Percentiles rank a stretch among this genome's conserved stretches.
phyloP scores from a whole-genome alignment of 23 tunicate genomes.

The Clavelina lepadiformis region DNA sequence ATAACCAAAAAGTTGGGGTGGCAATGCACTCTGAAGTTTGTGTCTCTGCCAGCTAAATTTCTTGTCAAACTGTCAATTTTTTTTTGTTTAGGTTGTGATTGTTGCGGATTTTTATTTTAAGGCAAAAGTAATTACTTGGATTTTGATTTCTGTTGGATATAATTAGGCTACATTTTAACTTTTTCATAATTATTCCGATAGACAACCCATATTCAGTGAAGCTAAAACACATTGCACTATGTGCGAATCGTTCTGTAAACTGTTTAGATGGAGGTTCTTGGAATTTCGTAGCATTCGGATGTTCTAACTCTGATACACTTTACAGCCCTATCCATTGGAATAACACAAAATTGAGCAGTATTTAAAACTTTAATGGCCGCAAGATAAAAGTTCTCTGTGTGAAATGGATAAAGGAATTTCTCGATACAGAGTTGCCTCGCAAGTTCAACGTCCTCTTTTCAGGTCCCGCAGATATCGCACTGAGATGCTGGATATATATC shows the following conservation, averaged over 20 bases:
- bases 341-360: background rate
- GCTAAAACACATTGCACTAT: slow-evolving; percentile 44
- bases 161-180: too few species aligned
- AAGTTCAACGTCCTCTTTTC: slow-evolving; percentile 34
- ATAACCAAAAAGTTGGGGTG: too few species aligned
- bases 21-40: too few species aligned
- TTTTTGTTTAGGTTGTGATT: too few species aligned
- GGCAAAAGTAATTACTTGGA: too few species aligned
- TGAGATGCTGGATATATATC: slow-evolving; percentile 47
- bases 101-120: too few species aligned
- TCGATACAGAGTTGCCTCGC: background rate
- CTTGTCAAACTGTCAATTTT: too few species aligned
- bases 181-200: too few species aligned
- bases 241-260: slow-evolving; percentile 53
- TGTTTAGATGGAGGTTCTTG: slow-evolving; percentile 38
- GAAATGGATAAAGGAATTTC: slow-evolving; percentile 30
- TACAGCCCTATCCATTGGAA: slow-evolving; percentile 26
- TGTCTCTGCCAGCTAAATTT: too few species aligned
- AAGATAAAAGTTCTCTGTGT: slow-evolving; percentile 46
- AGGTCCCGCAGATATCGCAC: slow-evolving; percentile 43
- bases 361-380: slow-evolving; percentile 38
- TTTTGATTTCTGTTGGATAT: too few species aligned
- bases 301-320: slow-evolving; percentile 53
- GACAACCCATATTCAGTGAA: slow-evolving; percentile 1
- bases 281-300: slow-evolving; percentile 45